Evolutionary conservation across 2,888 invertebrate genomes (phyloP), one percentile per base, ranked within the genome.

Genomic region (Emmelina monodactyla): DNA sequence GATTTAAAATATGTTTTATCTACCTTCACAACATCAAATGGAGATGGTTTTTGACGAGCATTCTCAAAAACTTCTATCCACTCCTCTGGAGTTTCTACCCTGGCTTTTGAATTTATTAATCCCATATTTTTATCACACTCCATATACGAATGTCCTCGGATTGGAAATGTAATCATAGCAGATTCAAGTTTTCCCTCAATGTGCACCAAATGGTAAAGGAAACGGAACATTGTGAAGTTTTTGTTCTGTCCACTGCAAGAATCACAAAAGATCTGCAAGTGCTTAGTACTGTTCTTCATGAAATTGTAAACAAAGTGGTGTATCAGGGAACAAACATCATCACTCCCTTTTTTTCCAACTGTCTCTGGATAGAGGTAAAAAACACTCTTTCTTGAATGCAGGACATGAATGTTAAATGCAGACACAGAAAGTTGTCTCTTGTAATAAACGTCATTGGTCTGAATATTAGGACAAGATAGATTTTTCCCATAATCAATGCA

Each of bases 201-300:
- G 28, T 47, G 45, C n/a, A 53, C 47, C 25, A 50, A 14, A 30
- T 45, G 38, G 38, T 53, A 47, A 13, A 53, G 34, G 28, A 44
- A 50, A 16, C 46, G 38, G 32, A 51, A 38, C 32, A 50, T 29
- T 6, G 48, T 47, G 35, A 32, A 48, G 32, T 55, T 55, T 38
- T 51, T 55, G 40, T 53, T 55, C 40, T 53, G 51, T 12, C 46
- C 45, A 15, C 41, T 46, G 37, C 45, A 49, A 16, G 47, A 47
- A 40, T 53, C 51, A 38, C 51, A 55, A 38, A 52, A 55, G 31
- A 52, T 46, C 38, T 39, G 38, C 33, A 53, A 33, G 35, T 30
- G 14, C 4, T 25, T 10, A 9, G 32, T 30, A 16, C 34, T 37
- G 35, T 41, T 40, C 30, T 38, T 35, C 16, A 51, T 28, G 22